Evolutionary conservation across 2,888 invertebrate genomes (phyloP).

Genomic region (Chirona hameri): DNA sequence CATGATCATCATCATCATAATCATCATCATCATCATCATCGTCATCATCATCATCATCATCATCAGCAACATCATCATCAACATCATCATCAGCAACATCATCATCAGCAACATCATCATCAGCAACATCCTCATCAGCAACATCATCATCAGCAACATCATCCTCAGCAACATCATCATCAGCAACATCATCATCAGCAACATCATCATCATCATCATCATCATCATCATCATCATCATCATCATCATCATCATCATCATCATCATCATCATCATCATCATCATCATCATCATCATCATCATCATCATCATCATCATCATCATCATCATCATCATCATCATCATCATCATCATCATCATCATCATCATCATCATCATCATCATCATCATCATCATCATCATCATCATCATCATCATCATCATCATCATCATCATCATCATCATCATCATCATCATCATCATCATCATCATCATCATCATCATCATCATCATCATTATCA

Average conservation of each 20-base stretch:
- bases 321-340: constrained; percentile 22
- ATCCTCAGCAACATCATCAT: no score
- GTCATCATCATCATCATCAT: no score
- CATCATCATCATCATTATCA: constrained; percentile 22
- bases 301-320: constrained; percentile 22
- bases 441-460: not conserved
- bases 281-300: constrained; percentile 22
- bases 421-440: constrained; percentile 22
- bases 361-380: constrained; percentile 22
- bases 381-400: constrained; percentile 22
- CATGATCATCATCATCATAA: no score
- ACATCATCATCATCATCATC: constrained; percentile 22
- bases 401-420: constrained; percentile 22
- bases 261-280: constrained; percentile 22
- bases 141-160: no score
- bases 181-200: no score
- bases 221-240: constrained; percentile 22
- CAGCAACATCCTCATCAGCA: no score
- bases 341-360: constrained; percentile 11
- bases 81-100: no score
- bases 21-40: no score
- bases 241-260: constrained; percentile 22
- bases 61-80: no score
- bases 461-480: constrained; percentile 22
- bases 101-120: no score